These are phyloP conservation scores for Aporophyla lueneburgensis DNA, from an alignment of 2,888 invertebrate genomes.

Conservation along the genomic window DNA sequence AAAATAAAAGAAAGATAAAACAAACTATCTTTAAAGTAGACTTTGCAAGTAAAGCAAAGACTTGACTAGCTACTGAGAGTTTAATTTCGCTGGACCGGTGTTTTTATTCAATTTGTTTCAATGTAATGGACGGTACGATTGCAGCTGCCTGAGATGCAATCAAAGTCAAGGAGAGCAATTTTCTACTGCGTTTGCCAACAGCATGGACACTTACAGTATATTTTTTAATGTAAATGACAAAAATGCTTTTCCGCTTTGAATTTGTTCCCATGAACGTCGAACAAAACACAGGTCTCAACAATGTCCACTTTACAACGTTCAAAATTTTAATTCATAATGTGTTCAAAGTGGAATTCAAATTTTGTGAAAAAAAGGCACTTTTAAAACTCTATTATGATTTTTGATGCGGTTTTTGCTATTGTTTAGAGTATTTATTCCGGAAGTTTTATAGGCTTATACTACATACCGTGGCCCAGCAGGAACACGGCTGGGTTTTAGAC, in stretches of 20 bases:
- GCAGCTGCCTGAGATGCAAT: slow-evolving; percentile 34
- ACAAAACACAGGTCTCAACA: not conserved
- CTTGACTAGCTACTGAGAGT: slow-evolving; percentile 14
- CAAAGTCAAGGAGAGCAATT: slow-evolving; percentile 2
- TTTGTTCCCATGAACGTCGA: not conserved
- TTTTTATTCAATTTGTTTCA: slow-evolving; percentile 48
- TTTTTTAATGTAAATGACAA: not conserved
- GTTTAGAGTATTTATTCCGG: not conserved
- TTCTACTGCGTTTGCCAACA: not conserved
- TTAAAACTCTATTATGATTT: not conserved
- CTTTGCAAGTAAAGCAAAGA: slow-evolving; percentile 7
- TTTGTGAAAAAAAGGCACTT: not conserved
- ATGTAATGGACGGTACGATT: slow-evolving; percentile 18
- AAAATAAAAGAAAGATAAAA: not conserved
- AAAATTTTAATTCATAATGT: not conserved
- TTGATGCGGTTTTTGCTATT: not conserved
- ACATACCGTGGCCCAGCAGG: too few species aligned
- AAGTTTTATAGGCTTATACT: too few species aligned
- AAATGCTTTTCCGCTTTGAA: not conserved
- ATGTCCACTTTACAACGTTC: not conserved
- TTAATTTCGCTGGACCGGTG: slow-evolving; percentile 24
- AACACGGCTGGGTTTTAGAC: too few species aligned
- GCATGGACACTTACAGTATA: not conserved
- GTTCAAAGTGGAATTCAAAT: not conserved
- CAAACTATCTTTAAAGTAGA: not conserved